Evolutionary conservation across 2,797 vertebrate genomes (phyloP).

Genomic region (Fistularia commersonii): DNA sequence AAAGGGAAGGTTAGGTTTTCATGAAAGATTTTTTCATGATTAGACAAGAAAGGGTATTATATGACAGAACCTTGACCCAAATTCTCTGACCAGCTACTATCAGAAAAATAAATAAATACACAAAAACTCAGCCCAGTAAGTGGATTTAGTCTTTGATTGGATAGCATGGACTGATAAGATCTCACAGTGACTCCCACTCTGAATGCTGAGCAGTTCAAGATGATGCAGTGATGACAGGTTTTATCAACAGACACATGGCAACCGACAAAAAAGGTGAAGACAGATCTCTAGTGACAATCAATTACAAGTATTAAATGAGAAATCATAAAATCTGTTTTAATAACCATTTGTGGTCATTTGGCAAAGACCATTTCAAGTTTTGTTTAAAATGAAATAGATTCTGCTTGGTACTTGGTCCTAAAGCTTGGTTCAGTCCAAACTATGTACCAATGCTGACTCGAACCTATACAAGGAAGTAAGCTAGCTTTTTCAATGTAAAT

Average conservation of each 20-base stretch:
- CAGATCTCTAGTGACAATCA: too few relatives aligned
- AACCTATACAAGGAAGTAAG: too few relatives aligned
- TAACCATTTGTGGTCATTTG: too few relatives aligned
- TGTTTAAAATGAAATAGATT: too few relatives aligned
- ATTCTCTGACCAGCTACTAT: conserved; percentile 32
- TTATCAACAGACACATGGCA: background rate
- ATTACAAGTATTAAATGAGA: too few relatives aligned
- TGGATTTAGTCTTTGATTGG: conserved; percentile 44
- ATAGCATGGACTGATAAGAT: conserved; percentile 48
- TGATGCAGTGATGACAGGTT: conserved; percentile 16
- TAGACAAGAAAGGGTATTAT: conserved; percentile 50
- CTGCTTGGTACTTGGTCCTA: too few relatives aligned
- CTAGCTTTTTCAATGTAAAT: too few relatives aligned
- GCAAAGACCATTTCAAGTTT: too few relatives aligned
- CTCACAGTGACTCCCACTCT: conserved; percentile 21
- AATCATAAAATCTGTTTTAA: too few relatives aligned
- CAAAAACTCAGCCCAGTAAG: conserved; percentile 37
- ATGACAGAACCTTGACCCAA: conserved; percentile 45
- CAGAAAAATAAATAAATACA: conserved; percentile 10
- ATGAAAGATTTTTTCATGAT: conserved; percentile 31
- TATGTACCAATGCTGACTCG: too few relatives aligned
- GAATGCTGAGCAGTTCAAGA: conserved; percentile 26
- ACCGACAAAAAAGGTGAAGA: too few relatives aligned
- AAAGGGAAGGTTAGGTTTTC: conserved; percentile 26
- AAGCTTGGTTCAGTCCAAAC: too few relatives aligned